phyloP scores from a whole-genome alignment of 2,888 invertebrate genomes.

The Callimorpha dominula region DNA sequence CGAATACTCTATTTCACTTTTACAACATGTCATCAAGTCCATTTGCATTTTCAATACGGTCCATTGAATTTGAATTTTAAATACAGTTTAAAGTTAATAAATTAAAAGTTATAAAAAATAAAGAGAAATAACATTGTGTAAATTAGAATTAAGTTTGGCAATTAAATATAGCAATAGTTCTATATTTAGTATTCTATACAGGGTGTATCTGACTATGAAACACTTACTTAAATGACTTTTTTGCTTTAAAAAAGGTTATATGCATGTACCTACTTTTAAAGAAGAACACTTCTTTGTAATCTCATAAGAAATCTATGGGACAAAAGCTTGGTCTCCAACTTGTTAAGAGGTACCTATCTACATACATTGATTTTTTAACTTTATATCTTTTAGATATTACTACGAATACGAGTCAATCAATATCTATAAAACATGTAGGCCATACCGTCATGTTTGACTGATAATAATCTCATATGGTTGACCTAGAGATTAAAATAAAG shows the following conservation, averaged over 20 bases:
- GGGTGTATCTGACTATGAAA: too few relatives aligned
- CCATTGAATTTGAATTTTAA: neutral
- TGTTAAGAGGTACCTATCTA: neutral
- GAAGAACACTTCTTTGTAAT: neutral
- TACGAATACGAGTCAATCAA: too few relatives aligned
- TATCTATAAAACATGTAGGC: too few relatives aligned
- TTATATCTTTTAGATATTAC: too few relatives aligned
- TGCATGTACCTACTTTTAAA: neutral
- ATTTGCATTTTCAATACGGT: conserved; percentile 38
- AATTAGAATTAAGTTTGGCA: too few relatives aligned
- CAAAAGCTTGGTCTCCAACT: neutral
- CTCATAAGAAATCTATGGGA: neutral
- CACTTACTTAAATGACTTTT: neutral
- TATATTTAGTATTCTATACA: too few relatives aligned
- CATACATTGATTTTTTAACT: neutral
- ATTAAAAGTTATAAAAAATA: neutral
- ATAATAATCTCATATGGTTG: too few relatives aligned
- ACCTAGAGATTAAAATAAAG: too few relatives aligned
- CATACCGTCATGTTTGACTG: too few relatives aligned
- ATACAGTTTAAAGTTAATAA: neutral
- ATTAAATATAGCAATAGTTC: too few relatives aligned
- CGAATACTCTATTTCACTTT: conserved; percentile 35
- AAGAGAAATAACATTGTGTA: too few relatives aligned
- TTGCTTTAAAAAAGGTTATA: too few relatives aligned
- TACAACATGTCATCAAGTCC: conserved; percentile 31